Evolutionary conservation across 1,140 invertebrate species (phyloP).

Genomic region (Elymnias hypermnestra): DNA sequence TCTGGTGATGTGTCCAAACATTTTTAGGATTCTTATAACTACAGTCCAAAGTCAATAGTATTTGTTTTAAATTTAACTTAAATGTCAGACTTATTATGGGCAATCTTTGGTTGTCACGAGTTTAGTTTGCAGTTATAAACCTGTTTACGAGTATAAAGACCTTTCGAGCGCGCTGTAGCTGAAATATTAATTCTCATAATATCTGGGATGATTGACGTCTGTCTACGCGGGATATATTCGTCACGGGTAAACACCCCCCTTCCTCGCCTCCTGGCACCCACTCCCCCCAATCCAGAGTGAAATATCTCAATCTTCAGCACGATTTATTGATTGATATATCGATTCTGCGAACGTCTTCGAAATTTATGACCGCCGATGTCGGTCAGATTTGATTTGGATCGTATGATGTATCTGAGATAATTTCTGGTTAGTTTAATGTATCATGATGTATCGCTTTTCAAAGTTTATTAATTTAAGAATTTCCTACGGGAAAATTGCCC

Average conservation of each 20-base stretch:
- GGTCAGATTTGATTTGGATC: slow-evolving; percentile 28
- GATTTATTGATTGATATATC: slow-evolving; percentile 70
- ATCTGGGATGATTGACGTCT: slow-evolving; percentile 68
- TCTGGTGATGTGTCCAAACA: too few relatives aligned
- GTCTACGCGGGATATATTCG: slow-evolving; percentile 68
- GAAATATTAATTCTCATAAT: slow-evolving; percentile 74
- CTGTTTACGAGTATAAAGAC: too few relatives aligned
- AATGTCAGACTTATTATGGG: too few relatives aligned
- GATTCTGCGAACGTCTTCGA: slow-evolving; percentile 32
- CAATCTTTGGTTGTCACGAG: too few relatives aligned
- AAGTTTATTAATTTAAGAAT: too few relatives aligned
- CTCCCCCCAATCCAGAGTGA: slow-evolving; percentile 32
- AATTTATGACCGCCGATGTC: slow-evolving; percentile 24
- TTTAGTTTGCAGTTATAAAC: too few relatives aligned
- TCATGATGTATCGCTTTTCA: background rate
- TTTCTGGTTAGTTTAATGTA: slow-evolving; percentile 1
- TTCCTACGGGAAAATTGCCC: too few relatives aligned
- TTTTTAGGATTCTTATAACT: too few relatives aligned
- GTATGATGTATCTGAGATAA: slow-evolving; percentile 26
- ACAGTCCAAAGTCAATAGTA: too few relatives aligned
- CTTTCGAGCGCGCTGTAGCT: too few relatives aligned
- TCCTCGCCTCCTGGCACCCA: too few relatives aligned
- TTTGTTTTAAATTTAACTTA: too few relatives aligned
- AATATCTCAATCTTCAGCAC: slow-evolving; percentile 69
- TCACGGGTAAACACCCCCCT: slow-evolving; percentile 52